Conservation (phyloP, 2,113 vertebrate species). For the Psittacus erithacus region DNA sequence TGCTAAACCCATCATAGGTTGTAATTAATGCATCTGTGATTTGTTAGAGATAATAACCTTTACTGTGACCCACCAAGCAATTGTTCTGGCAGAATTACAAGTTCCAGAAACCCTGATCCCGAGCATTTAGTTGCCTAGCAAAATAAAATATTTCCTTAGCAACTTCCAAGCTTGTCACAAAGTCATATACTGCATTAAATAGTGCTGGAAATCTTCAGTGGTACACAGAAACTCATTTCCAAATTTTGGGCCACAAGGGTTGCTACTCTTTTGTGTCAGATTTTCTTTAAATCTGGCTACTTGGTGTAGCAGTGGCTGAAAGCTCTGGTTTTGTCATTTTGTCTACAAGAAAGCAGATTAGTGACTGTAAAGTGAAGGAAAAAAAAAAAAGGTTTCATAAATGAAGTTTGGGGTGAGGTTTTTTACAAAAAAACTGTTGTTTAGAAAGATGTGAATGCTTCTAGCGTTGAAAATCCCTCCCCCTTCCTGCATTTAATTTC, state of each 20-base stretch:
- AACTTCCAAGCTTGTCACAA: background rate
- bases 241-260: background rate
- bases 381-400: background rate
- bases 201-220: background rate
- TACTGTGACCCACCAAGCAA: background rate
- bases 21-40: background rate
- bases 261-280: background rate
- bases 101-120: background rate
- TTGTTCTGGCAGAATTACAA: background rate
- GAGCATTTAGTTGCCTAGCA: background rate
- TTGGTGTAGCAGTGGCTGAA: background rate
- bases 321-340: background rate
- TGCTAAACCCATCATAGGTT: background rate
- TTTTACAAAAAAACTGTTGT: background rate
- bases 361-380: background rate
- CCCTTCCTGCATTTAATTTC: background rate
- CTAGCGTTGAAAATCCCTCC: slow-evolving; percentile 13
- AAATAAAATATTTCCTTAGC: background rate
- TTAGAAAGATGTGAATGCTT: background rate
- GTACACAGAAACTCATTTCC: background rate
- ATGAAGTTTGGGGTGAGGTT: background rate
- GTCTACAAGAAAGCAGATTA: background rate
- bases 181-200: background rate
- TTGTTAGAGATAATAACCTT: background rate
- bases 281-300: background rate